A percentile compares a stretch with the other conserved stretches of the same genome.
Conservation (phyloP, 2,797 vertebrate genomes). For the Hybognathus amarus region DNA sequence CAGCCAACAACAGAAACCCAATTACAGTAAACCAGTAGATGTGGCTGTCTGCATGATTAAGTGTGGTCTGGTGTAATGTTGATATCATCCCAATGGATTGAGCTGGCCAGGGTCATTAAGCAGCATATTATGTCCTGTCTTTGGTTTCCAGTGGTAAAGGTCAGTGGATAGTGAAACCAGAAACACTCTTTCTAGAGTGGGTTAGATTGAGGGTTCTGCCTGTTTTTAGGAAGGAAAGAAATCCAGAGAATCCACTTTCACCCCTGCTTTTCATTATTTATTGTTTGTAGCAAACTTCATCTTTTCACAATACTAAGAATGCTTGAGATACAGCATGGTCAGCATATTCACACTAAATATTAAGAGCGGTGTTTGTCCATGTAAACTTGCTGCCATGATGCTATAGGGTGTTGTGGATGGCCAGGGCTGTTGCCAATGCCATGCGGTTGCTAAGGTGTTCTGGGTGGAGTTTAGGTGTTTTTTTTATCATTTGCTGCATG, state of each 20-base stretch:
- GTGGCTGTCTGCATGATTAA: conserved; percentile 63
- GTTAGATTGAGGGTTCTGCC: conserved; percentile 67
- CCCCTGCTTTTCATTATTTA: conserved; percentile 57
- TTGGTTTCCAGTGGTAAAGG: conserved; percentile 75
- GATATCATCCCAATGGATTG: conserved; percentile 74
- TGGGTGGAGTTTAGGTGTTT: background rate
- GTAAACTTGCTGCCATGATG: background rate
- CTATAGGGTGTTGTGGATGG: background rate
- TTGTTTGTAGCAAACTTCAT: conserved; percentile 32
- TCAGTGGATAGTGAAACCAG: conserved; percentile 76
- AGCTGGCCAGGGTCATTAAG: conserved; percentile 74
- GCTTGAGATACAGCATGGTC: background rate
- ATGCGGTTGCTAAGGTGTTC: background rate
- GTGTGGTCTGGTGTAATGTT: conserved; percentile 72
- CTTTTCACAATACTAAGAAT: background rate
- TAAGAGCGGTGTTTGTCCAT: background rate
- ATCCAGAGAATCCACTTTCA: conserved; percentile 61
- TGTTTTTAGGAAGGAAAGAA: conserved; percentile 70
- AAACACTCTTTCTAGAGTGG: conserved; percentile 65
- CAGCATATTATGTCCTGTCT: conserved; percentile 77
- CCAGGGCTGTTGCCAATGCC: background rate
- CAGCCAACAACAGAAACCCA: conserved; percentile 60
- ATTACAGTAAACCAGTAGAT: conserved; percentile 66
- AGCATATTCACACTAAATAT: background rate
- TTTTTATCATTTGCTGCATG: background rate